These are phyloP conservation scores for Thyatira batis DNA, from an alignment of 2,888 invertebrate genomes.

Conservation along the genomic window DNA sequence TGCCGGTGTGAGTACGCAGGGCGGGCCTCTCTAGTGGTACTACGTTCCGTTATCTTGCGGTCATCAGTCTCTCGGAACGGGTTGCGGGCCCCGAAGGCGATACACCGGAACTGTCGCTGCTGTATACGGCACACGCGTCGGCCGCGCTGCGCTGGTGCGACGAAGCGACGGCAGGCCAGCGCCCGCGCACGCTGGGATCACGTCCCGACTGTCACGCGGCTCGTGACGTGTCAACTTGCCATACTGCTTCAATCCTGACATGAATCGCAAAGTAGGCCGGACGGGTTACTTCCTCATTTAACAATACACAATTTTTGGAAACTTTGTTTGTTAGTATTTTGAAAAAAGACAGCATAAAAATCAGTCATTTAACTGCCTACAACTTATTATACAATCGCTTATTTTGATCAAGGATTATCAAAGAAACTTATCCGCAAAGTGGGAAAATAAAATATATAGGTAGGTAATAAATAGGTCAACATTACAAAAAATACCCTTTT, in stretches of 20 bases:
- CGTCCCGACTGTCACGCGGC: neutral
- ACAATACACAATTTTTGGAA: neutral
- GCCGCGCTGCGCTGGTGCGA: slow-evolving; percentile 32
- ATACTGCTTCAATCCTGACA: slow-evolving; percentile 7
- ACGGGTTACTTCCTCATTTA: neutral
- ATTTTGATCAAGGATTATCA: too few species aligned
- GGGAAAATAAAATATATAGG: too few species aligned
- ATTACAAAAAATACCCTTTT: too few species aligned
- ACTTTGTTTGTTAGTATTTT: neutral
- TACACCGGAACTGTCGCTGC: slow-evolving; percentile 69
- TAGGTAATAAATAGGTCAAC: too few species aligned
- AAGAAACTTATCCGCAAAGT: too few species aligned
- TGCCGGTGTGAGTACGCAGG: slow-evolving; percentile 42
- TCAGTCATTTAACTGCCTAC: too few species aligned
- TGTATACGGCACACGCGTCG: slow-evolving; percentile 57
- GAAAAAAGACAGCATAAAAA: too few species aligned
- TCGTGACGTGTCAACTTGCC: slow-evolving; percentile 14
- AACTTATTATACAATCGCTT: too few species aligned
- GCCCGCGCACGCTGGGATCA: neutral
- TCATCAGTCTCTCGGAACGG: slow-evolving; percentile 71
- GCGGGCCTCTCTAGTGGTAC: slow-evolving; percentile 56
- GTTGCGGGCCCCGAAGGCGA: slow-evolving; percentile 62
- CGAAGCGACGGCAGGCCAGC: neutral
- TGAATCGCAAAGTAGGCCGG: slow-evolving; percentile 3
- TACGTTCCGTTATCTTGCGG: slow-evolving; percentile 75